These are phyloP conservation scores for Diachasma alloeum DNA, from an alignment of 1,140 invertebrate species.

Conservation along the genomic window DNA sequence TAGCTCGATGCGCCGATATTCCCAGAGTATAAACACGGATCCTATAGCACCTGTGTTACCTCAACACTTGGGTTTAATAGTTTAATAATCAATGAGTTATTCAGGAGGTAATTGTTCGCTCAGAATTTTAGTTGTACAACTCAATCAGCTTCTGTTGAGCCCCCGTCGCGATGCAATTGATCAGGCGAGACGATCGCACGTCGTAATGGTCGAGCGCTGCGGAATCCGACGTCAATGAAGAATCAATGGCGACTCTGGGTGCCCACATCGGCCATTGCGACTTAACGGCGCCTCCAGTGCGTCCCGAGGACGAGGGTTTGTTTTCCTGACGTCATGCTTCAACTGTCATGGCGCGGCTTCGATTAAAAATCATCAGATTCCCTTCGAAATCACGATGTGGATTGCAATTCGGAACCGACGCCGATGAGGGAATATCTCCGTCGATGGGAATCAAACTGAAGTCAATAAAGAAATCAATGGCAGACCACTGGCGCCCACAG, in stretches of 20 bases:
- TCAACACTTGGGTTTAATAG: background rate
- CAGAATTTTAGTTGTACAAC: no score
- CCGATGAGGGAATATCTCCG: background rate
- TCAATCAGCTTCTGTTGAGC: no score
- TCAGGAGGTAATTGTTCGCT: no score
- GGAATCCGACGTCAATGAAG: constrained; percentile 34
- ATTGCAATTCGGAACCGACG: no score
- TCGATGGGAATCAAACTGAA: constrained; percentile 10
- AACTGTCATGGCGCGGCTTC: background rate
- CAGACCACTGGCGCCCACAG: constrained; percentile 7
- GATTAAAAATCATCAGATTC: background rate
- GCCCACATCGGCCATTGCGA: constrained; percentile 25
- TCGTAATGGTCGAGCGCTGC: no score
- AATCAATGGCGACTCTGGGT: constrained; percentile 34
- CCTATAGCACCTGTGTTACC: constrained; percentile 3
- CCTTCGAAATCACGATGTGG: background rate
- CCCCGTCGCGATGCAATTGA: no score
- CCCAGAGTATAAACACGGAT: constrained; percentile 19
- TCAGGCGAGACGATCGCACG: no score
- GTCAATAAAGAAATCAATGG: constrained; percentile 52
- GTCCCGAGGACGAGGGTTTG: background rate
- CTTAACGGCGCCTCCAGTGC: constrained; percentile 1
- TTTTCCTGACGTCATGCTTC: background rate
- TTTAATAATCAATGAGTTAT: no score
- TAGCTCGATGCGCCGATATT: constrained; percentile 39